A percentile compares a stretch with the other conserved stretches of the same genome.
Conservation (phyloP, 2,797 vertebrate genomes). For the Hyperoplus immaculatus region DNA sequence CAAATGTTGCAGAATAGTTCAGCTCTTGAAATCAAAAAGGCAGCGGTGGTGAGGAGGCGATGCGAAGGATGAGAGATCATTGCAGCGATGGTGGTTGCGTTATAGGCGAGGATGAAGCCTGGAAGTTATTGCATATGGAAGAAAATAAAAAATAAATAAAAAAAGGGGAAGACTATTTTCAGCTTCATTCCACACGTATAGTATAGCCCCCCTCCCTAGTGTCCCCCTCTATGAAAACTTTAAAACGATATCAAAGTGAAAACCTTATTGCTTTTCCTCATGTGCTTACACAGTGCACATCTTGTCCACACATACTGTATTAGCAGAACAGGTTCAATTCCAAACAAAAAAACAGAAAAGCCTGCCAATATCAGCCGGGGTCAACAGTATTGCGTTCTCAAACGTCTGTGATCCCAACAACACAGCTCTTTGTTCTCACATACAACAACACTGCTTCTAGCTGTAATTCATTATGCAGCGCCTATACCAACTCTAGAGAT, state of each 20-base stretch:
- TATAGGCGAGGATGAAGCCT: slow-evolving; percentile 58
- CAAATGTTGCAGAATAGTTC: slow-evolving; percentile 91
- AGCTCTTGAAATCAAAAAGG: slow-evolving; percentile 88
- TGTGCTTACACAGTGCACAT: slow-evolving; percentile 44
- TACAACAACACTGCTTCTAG: not conserved
- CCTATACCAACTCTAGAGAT: slow-evolving; percentile 19
- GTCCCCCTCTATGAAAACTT: slow-evolving; percentile 34
- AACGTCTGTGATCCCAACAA: slow-evolving; percentile 7
- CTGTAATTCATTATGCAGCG: slow-evolving; percentile 16
- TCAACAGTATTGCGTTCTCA: slow-evolving; percentile 16
- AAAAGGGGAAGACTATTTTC: slow-evolving; percentile 49
- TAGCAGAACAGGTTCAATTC: slow-evolving; percentile 26
- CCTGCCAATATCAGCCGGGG: slow-evolving; percentile 20
- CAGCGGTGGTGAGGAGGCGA: slow-evolving; percentile 72
- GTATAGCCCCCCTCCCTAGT: slow-evolving; percentile 21
- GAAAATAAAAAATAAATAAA: slow-evolving; percentile 4
- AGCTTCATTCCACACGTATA: slow-evolving; percentile 59
- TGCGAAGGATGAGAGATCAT: slow-evolving; percentile 75
- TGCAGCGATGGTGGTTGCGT: slow-evolving; percentile 69
- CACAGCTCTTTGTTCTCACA: slow-evolving; percentile 18
- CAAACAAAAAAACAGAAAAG: slow-evolving; percentile 34
- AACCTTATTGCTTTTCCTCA: slow-evolving; percentile 59
- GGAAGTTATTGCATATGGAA: slow-evolving; percentile 65
- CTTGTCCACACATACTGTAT: slow-evolving; percentile 35
- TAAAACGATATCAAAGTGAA: slow-evolving; percentile 43